Percentiles rank a stretch among this genome's conserved stretches.
Conservation (phyloP, 1,140 invertebrate genomes). For the Drosophila aff. region DNA sequence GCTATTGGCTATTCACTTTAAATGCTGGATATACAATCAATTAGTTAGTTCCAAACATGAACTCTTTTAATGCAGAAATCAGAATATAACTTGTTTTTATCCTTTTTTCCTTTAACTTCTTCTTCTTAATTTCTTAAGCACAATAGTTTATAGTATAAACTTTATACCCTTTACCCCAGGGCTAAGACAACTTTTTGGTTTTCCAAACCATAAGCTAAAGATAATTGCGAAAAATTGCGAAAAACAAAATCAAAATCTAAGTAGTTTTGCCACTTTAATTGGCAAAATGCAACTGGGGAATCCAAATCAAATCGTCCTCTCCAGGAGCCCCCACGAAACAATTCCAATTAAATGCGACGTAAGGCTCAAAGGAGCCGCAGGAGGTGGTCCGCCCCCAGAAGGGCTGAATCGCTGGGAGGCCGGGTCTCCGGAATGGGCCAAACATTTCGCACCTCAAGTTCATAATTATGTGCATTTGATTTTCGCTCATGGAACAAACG, state of each 20-base stretch:
- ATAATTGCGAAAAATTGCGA: conserved; percentile 45
- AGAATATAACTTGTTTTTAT: too few species aligned
- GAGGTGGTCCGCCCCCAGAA: not conserved
- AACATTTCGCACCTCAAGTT: conserved; percentile 65
- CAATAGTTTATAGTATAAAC: not conserved
- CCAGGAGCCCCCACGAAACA: conserved; percentile 26
- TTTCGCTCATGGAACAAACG: conserved; percentile 51
- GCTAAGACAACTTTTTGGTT: conserved; percentile 4
- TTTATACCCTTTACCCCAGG: not conserved
- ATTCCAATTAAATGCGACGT: conserved; percentile 53
- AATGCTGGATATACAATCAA: not conserved
- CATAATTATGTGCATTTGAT: conserved; percentile 70
- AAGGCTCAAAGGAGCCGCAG: conserved; percentile 40
- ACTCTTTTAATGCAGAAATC: too few species aligned
- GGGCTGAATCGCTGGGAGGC: not conserved
- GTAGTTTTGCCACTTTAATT: conserved; percentile 50
- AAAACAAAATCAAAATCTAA: conserved; percentile 47
- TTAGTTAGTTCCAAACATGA: too few species aligned
- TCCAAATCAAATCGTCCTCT: conserved; percentile 22
- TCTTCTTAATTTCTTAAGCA: too few species aligned
- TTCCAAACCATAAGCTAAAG: conserved; percentile 11
- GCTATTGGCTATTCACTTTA: too few species aligned
- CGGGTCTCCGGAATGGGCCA: not conserved
- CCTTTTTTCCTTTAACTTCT: too few species aligned
- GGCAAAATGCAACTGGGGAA: conserved; percentile 38